These are phyloP conservation scores for Hyphantria cunea DNA, from an alignment of 1,140 invertebrate species.

Conservation along the genomic window DNA sequence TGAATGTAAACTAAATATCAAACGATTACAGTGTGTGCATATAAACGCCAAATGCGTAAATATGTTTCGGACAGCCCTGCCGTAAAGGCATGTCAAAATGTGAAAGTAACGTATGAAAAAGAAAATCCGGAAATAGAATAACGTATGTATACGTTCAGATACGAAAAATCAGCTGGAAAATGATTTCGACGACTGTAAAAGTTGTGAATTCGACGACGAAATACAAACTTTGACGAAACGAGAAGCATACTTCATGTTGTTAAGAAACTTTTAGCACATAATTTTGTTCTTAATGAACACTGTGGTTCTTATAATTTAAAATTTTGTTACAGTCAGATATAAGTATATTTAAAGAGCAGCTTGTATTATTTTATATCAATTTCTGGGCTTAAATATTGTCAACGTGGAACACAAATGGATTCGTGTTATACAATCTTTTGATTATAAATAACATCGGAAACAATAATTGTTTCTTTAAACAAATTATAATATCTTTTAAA, in stretches of 20 bases:
- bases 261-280: background rate
- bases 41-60: conserved; percentile 17
- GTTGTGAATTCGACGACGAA: background rate
- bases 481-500: too few relatives aligned
- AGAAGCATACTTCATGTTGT: background rate
- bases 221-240: conserved; percentile 1
- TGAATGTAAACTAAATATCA: conserved; percentile 14
- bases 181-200: conserved; percentile 15
- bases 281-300: background rate
- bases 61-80: conserved; percentile 14
- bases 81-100: conserved; percentile 24
- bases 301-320: background rate
- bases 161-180: conserved; percentile 27
- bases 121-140: conserved; percentile 38
- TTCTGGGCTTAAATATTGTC: too few relatives aligned
- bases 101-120: conserved; percentile 25
- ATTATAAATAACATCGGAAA: too few relatives aligned
- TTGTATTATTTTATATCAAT: too few relatives aligned
- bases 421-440: too few relatives aligned
- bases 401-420: too few relatives aligned
- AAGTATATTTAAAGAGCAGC: too few relatives aligned
- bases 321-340: background rate
- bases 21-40: conserved; percentile 14
- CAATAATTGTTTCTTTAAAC: too few relatives aligned
- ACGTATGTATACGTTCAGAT: conserved; percentile 17